A percentile compares a stretch with the other conserved stretches of the same genome.
phyloP scores from a whole-genome alignment of 2,888 invertebrate species.

The Hyposoter dolosus region DNA sequence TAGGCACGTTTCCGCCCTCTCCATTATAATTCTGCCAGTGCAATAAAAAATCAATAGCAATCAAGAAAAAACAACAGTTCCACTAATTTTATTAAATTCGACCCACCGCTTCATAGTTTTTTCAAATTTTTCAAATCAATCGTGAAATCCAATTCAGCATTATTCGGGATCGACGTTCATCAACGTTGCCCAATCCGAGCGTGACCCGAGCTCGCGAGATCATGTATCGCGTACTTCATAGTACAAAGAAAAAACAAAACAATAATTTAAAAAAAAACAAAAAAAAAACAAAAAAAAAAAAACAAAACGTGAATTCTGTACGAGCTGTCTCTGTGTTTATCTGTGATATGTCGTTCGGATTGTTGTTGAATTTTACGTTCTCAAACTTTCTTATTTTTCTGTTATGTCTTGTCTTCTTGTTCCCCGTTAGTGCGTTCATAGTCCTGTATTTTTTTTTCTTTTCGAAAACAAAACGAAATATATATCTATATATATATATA shows the following conservation, averaged over 20 bases:
- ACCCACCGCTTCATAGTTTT: neutral
- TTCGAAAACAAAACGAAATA: neutral
- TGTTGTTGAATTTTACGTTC: conserved; percentile 76
- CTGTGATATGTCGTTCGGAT: conserved; percentile 84
- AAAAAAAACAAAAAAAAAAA: conserved; percentile 13
- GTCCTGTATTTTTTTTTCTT: conserved; percentile 63
- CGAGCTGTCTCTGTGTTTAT: conserved; percentile 80
- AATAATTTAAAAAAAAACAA: conserved; percentile 15
- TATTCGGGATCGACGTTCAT: neutral
- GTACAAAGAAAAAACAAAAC: conserved; percentile 48
- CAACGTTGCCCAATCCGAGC: neutral
- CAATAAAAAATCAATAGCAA: neutral
- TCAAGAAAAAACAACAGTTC: neutral
- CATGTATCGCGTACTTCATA: conserved; percentile 63
- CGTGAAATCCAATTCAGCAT: neutral
- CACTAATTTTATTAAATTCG: neutral
- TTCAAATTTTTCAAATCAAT: neutral
- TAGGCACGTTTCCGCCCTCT: conserved; percentile 57
- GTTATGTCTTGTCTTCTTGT: conserved; percentile 84
- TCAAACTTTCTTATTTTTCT: conserved; percentile 73
- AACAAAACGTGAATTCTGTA: conserved; percentile 66
- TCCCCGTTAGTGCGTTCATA: conserved; percentile 78
- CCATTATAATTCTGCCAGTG: neutral
- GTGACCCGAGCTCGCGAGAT: conserved; percentile 65
- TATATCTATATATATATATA: too few species aligned